Conservation (phyloP, 2,888 invertebrate genomes). For the Aphidius colemani region DNA sequence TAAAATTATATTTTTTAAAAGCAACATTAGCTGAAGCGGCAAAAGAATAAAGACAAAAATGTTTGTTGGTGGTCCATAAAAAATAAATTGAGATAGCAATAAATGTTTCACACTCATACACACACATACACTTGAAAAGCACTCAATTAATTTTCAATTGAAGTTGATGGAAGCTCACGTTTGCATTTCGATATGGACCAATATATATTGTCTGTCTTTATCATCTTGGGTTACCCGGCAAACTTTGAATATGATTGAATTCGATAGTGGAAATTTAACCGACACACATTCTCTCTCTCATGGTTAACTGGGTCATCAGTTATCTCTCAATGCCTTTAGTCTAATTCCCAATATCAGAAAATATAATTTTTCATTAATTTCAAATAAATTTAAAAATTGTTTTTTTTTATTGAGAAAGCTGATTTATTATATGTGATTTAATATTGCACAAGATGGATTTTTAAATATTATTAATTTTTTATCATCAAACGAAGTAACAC, state of each 20-base stretch:
- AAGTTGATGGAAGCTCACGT: constrained; percentile 36
- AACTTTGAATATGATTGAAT: constrained; percentile 38
- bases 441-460: too few relatives aligned
- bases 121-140: constrained; percentile 28
- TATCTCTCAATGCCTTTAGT: not conserved
- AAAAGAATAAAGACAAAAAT: constrained; percentile 2
- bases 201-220: not conserved
- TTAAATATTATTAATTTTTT: too few relatives aligned
- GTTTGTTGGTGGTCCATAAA: constrained; percentile 4
- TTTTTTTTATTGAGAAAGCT: not conserved
- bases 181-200: constrained; percentile 49
- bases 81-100: not conserved
- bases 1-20: not conserved
- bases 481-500: too few relatives aligned
- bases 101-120: constrained; percentile 6
- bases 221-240: constrained; percentile 11
- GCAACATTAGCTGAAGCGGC: not conserved
- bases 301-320: constrained; percentile 7
- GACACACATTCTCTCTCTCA: constrained; percentile 30
- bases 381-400: not conserved
- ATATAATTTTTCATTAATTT: not conserved
- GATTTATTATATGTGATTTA: too few relatives aligned
- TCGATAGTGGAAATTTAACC: constrained; percentile 37
- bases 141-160: constrained; percentile 48
- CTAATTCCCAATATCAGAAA: not conserved